Evolutionary conservation across 2,888 invertebrate species (phyloP).

Genomic region (Drosophila stalkeri): DNA sequence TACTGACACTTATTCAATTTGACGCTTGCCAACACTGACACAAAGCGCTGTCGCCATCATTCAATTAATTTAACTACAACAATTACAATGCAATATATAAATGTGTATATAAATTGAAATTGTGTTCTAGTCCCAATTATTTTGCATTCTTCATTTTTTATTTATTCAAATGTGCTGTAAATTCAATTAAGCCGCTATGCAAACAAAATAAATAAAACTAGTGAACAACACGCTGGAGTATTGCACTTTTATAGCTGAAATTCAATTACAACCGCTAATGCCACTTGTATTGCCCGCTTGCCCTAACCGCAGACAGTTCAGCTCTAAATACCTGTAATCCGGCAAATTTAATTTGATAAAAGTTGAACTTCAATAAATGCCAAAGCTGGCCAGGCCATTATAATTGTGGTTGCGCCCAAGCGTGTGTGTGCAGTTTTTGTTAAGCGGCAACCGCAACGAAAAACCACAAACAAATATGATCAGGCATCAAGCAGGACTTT

Average conservation of each 20-base stretch:
- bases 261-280: constrained; percentile 81
- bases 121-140: constrained; percentile 26
- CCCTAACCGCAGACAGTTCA: constrained; percentile 67
- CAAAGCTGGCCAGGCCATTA: constrained; percentile 68
- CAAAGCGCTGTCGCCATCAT: constrained; percentile 36
- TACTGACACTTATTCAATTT: constrained; percentile 27
- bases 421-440: constrained; percentile 55
- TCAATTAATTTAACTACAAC: constrained; percentile 20
- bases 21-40: constrained; percentile 24
- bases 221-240: constrained; percentile 3
- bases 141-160: constrained; percentile 17
- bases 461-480: constrained; percentile 78
- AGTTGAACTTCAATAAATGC: constrained; percentile 74
- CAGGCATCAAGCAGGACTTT: constrained; percentile 66
- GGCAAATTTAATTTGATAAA: constrained; percentile 80
- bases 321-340: constrained; percentile 81
- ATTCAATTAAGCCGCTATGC: constrained; percentile 62
- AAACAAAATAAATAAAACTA: constrained; percentile 26
- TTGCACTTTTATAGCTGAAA: constrained; percentile 52
- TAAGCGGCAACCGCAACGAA: constrained; percentile 62
- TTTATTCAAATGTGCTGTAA: constrained; percentile 54
- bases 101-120: constrained; percentile 8
- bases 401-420: constrained; percentile 57
- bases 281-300: constrained; percentile 69
- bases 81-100: background rate